Evolutionary conservation across 2,113 vertebrate genomes (phyloP), one percentile per base, ranked within the genome.

Genomic region (Ifrita kowaldi): DNA sequence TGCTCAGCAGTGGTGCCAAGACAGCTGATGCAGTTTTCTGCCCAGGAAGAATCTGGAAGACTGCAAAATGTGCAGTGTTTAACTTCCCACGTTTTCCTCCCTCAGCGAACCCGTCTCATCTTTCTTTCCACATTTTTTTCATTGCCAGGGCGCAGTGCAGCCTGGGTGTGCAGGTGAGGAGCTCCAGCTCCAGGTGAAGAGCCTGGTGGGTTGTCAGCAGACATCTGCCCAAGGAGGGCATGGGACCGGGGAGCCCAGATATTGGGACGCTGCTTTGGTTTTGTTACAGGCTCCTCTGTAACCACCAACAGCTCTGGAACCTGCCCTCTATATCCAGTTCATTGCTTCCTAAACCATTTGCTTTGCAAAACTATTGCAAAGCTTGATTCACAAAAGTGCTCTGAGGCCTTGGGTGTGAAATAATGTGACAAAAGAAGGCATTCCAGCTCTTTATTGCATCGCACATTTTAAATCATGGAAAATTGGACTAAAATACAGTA

Each of bases 391-490:
- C 60, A 71, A 57, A 93, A 96, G 55, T 30, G 47, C 79, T 95
- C 74, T 65, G 77, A 95, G 78, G 75, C 71, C 82, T 83, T 94
- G 93, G 60, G 88, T 95, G 95, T 91, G 88, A 97, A 97, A 41
- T 70, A 67, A 4, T 91, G 35, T 80, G 85, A 87, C 85, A 94
- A 90, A 96, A 78, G 62, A 79, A 68, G 64, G 76, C 83, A 68
- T 95, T 86, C 90, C 76, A 84, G 47, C 65, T 86, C 95, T 80
- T 87, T 87, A 94, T 88, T 94, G 76, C 93, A 83, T 94, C 1
- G 23, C 95, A 89, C 90, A 46, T 92, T 92, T 94, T 93, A 96
- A 96, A 93, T 95, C 17, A 93, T 82, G 92, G 94, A 96, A 95
- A 96, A 96, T 76, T 84, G 86, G 56, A 84, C 86, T 76, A 78